These are phyloP conservation scores for Margaritifera margaritifera DNA, from an alignment of 2,888 invertebrate species.

Conservation along the genomic window DNA sequence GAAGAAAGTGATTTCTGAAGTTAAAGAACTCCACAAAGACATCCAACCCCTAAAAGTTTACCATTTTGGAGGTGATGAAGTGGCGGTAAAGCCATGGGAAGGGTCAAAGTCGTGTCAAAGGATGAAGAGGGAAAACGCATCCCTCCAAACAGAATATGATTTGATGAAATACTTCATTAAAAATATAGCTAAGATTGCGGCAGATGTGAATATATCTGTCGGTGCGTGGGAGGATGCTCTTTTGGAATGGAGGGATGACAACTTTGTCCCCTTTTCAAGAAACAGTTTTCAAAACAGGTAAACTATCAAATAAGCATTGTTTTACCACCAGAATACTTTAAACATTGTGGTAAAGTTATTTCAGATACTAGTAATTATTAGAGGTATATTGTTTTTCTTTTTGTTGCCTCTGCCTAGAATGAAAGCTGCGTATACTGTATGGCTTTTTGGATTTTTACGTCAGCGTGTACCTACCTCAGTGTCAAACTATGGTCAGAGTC, in stretches of 20 bases:
- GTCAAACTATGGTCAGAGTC: too few species aligned
- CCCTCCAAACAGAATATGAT: constrained; percentile 19
- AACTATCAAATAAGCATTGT: background rate
- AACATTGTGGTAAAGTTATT: too few species aligned
- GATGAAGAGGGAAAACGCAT: constrained; percentile 21
- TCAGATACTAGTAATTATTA: too few species aligned
- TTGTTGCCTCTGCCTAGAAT: too few species aligned
- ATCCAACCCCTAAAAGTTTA: constrained; percentile 52
- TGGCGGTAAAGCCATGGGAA: constrained; percentile 53
- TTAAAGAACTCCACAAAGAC: constrained; percentile 48
- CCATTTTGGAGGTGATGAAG: constrained; percentile 66
- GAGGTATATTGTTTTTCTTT: too few species aligned
- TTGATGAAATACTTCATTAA: constrained; percentile 30
- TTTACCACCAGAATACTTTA: too few species aligned
- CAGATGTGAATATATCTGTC: constrained; percentile 11
- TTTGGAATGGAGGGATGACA: constrained; percentile 10
- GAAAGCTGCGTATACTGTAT: too few species aligned
- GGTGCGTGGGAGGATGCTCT: constrained; percentile 37
- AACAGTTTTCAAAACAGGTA: constrained; percentile 25
- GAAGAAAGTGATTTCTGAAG: constrained; percentile 40
- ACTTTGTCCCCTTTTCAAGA: constrained; percentile 20
- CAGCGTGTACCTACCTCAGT: too few species aligned
- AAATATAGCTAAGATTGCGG: constrained; percentile 21
- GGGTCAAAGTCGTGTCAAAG: constrained; percentile 41
- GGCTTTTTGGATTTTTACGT: too few species aligned